Percentiles rank a stretch among this genome's conserved stretches.
Conservation (phyloP, 2,888 invertebrate genomes). For the Eupithecia inturbata region DNA sequence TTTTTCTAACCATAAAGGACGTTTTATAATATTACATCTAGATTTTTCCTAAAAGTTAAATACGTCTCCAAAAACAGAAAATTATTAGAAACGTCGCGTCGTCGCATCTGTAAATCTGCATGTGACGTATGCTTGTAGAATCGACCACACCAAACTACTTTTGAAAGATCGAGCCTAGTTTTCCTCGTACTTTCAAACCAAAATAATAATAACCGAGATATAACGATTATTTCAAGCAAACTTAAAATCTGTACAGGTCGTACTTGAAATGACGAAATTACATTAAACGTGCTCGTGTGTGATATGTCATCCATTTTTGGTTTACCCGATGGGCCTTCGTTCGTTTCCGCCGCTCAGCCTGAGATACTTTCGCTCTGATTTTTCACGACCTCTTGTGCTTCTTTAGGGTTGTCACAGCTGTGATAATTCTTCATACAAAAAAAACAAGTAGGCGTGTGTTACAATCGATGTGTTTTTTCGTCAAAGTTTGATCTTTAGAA, state of each 20-base stretch:
- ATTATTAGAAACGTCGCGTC: no score
- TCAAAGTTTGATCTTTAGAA: no score
- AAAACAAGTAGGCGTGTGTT: no score
- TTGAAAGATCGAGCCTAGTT: background rate
- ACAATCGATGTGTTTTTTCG: no score
- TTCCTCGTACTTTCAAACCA: background rate
- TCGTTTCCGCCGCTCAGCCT: slow-evolving; percentile 72
- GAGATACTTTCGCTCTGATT: slow-evolving; percentile 74
- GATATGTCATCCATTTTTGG: slow-evolving; percentile 76
- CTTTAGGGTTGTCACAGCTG: slow-evolving; percentile 35
- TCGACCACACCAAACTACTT: no score
- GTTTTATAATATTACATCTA: no score
- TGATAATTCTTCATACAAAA: background rate
- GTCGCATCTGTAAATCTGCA: no score
- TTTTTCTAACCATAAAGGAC: no score
- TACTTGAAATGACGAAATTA: slow-evolving; percentile 28
- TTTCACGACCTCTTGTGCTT: slow-evolving; percentile 67
- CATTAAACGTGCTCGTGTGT: slow-evolving; percentile 23
- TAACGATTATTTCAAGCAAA: background rate
- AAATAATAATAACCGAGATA: background rate
- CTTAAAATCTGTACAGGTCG: background rate
- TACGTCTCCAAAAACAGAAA: no score
- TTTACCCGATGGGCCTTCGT: slow-evolving; percentile 66
- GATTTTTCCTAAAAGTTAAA: no score
- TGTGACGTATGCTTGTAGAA: no score